phyloP scores from a whole-genome alignment of 2,113 vertebrate species.

The Murina feae region DNA sequence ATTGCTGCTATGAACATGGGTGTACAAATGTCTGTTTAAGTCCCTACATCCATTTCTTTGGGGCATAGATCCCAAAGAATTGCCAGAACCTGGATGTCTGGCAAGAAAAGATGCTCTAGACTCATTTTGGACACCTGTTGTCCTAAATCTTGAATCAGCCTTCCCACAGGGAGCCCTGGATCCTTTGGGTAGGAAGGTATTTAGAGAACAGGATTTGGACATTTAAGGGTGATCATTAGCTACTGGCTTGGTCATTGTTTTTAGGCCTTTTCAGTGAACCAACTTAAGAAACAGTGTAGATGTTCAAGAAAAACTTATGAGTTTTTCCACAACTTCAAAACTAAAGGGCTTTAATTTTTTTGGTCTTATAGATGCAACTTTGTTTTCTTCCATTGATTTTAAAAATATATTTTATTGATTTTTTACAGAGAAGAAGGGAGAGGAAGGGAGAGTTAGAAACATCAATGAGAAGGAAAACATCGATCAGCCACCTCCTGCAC shows the following conservation, averaged over 20 bases:
- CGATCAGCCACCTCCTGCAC: too few species aligned
- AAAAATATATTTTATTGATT: too few species aligned
- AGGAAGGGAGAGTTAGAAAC: too few species aligned
- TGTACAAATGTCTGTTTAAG: not conserved
- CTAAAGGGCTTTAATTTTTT: not conserved
- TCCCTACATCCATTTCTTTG: not conserved
- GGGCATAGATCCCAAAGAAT: not conserved
- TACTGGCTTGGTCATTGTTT: not conserved
- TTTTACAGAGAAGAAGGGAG: too few species aligned
- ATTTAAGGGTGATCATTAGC: not conserved
- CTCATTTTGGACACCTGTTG: not conserved
- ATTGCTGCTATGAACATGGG: not conserved
- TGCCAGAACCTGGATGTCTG: not conserved
- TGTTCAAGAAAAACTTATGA: not conserved
- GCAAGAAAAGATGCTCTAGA: not conserved
- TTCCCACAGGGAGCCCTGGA: not conserved
- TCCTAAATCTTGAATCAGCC: not conserved
- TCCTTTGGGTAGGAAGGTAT: not conserved
- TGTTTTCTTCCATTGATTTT: not conserved
- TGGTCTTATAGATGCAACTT: not conserved
- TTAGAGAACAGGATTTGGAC: not conserved
- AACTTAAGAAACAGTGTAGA: not conserved
- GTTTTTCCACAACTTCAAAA: not conserved
- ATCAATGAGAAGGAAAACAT: too few species aligned
- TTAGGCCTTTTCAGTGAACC: not conserved